Base-by-base conservation (phyloP, 2,888 invertebrate genomes). In the Agrypnus murinus region DNA sequence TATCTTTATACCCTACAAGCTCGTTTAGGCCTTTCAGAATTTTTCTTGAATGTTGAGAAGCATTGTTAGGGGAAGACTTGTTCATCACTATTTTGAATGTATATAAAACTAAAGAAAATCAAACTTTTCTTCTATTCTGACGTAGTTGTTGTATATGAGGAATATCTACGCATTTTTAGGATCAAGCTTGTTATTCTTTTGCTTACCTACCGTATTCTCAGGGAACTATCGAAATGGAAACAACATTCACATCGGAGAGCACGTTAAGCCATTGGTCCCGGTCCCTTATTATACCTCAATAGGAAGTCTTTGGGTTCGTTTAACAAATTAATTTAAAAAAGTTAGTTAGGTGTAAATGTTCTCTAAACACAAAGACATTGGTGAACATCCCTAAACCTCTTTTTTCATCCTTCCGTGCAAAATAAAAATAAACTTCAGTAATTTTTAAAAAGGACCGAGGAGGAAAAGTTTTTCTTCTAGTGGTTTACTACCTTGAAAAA, bases 291-390 rank as follows among this genome's bases (percentile, higher is more conserved):
- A 57, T 57, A 65, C 65, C 46, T 65, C 65, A 65, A 65, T 65
- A 46, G 65, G 57, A 65, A 65, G 55, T 65, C 57, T 65, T 65
- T 45, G 57, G 65, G 65, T 65, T 65, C 65, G 65, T 65, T 65
- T 46, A 57, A 57, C 65, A 65, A 57, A 53, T 65, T 53, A 65
- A 57, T 43, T 53, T 53, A 57, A 65, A 64, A 65, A 65, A 65
- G 38, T 53, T 65, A 32, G 55, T 65, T 57, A 53, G 43, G 55
- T 55, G 65, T 65, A 57, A 65, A 65, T 65, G 45, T 57, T 63
- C 19, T 36, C n/a, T n/a, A n/a, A 38, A 46, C 14, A 65, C 55
- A 65, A 65, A 65, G 45, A 31, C 17, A 50, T 10, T 40, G 40
- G 14, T 12, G 14, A 40, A 40, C 12, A 40, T 25, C 9, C 25